A percentile compares a stretch with the other conserved stretches of the same genome.
Evolutionary conservation across 2,113 vertebrate genomes (phyloP).

Genomic region (Tricholaema leucomelas): DNA sequence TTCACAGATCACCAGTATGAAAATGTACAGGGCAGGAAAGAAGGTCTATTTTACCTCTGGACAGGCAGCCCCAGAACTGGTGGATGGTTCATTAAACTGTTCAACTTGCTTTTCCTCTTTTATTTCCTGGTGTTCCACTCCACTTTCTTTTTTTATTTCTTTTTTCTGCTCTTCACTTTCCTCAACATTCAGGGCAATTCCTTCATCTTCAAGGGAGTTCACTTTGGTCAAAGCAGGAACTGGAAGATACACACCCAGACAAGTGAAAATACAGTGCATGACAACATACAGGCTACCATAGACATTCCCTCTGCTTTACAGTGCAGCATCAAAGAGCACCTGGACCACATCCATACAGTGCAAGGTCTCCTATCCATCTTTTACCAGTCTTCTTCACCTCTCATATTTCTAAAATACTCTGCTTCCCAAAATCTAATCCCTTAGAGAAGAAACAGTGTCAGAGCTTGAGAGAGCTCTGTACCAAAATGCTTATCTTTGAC

Average conservation of each 20-base stretch:
- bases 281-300: background rate
- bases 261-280: background rate
- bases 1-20: background rate
- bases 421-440: background rate
- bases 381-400: background rate
- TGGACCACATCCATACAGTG: no score
- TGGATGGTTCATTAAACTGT: slow-evolving; percentile 71
- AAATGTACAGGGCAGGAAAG: background rate
- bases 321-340: background rate
- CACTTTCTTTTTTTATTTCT: slow-evolving; percentile 63
- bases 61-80: slow-evolving; percentile 71
- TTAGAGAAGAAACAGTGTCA: background rate
- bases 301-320: background rate
- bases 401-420: background rate
- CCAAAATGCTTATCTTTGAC: background rate
- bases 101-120: slow-evolving; percentile 61
- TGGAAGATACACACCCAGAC: background rate
- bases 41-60: slow-evolving; percentile 53
- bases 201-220: slow-evolving; percentile 69
- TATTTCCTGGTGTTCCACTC: background rate
- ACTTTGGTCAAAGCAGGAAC: slow-evolving; percentile 74
- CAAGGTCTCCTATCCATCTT: background rate
- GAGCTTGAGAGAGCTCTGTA: background rate
- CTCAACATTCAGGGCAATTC: slow-evolving; percentile 64
- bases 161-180: slow-evolving; percentile 65